Percentiles rank a stretch among this genome's conserved stretches.
phyloP scores from a whole-genome alignment of 1,140 invertebrate species.

The Oncopodura yosiiana region DNA sequence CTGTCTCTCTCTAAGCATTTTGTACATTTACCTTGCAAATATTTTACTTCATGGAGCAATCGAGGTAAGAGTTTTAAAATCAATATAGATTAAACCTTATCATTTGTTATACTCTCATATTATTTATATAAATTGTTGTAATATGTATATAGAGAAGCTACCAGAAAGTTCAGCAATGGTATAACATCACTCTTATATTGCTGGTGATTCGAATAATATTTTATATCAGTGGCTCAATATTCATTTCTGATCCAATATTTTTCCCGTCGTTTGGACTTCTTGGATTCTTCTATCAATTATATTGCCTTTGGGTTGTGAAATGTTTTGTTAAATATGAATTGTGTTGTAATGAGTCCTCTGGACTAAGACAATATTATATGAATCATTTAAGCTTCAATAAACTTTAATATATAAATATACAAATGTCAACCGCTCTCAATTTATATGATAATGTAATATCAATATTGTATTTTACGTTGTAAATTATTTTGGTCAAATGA shows the following conservation, averaged over 20 bases:
- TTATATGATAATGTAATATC: too few species aligned
- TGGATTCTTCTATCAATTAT: conserved; percentile 2
- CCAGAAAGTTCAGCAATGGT: conserved; percentile 6
- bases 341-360: background rate
- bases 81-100: too few species aligned
- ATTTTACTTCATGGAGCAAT: conserved; percentile 1
- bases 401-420: background rate
- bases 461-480: too few species aligned
- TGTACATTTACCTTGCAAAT: conserved; percentile 3
- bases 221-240: background rate
- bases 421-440: background rate
- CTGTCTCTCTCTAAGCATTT: background rate
- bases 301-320: conserved; percentile 4
- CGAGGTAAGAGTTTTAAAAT: too few species aligned
- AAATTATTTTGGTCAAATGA: too few species aligned
- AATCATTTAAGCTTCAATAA: background rate
- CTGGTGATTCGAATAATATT: background rate
- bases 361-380: background rate
- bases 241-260: background rate
- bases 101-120: background rate
- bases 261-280: conserved; percentile 3
- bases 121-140: background rate
- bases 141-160: conserved; percentile 1
- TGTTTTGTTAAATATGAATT: background rate
- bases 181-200: background rate